phyloP scores from a whole-genome alignment of 1,140 invertebrate species.

The Danaus plexippus region DNA sequence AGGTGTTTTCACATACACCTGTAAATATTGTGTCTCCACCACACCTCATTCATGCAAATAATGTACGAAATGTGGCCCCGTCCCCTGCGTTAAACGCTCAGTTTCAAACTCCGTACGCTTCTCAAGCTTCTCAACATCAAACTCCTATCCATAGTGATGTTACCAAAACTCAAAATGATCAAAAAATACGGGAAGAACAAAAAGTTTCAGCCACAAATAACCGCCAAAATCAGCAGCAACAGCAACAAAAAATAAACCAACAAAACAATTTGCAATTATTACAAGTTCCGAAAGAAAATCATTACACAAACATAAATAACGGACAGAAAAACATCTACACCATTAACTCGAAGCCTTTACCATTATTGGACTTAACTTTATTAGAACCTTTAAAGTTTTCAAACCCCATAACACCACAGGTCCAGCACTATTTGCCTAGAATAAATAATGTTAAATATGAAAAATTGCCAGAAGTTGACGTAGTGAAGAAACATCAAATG shows the following conservation, averaged over 20 bases:
- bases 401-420: slow-evolving; percentile 62
- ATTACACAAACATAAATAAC: slow-evolving; percentile 31
- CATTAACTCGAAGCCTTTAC: slow-evolving; percentile 47
- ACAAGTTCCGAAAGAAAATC: slow-evolving; percentile 34
- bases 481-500: slow-evolving; percentile 40
- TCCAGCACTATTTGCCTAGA: slow-evolving; percentile 59
- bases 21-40: slow-evolving; percentile 31
- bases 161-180: slow-evolving; percentile 23
- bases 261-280: slow-evolving; percentile 31
- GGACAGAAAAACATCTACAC: slow-evolving; percentile 47
- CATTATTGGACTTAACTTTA: slow-evolving; percentile 51
- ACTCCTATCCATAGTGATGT: slow-evolving; percentile 34
- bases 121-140: slow-evolving; percentile 33
- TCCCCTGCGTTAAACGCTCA: slow-evolving; percentile 5
- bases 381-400: slow-evolving; percentile 57
- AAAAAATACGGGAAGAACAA: slow-evolving; percentile 30
- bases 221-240: slow-evolving; percentile 19
- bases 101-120: background rate
- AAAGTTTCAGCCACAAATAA: slow-evolving; percentile 8
- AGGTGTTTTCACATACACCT: slow-evolving; percentile 23
- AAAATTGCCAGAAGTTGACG: slow-evolving; percentile 36
- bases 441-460: slow-evolving; percentile 49
- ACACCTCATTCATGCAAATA: slow-evolving; percentile 29
- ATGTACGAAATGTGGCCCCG: slow-evolving; percentile 30
- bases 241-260: slow-evolving; percentile 21